These are phyloP conservation scores for Trichonephila clavata DNA, from an alignment of 1,140 invertebrate genomes.

Conservation along the genomic window DNA sequence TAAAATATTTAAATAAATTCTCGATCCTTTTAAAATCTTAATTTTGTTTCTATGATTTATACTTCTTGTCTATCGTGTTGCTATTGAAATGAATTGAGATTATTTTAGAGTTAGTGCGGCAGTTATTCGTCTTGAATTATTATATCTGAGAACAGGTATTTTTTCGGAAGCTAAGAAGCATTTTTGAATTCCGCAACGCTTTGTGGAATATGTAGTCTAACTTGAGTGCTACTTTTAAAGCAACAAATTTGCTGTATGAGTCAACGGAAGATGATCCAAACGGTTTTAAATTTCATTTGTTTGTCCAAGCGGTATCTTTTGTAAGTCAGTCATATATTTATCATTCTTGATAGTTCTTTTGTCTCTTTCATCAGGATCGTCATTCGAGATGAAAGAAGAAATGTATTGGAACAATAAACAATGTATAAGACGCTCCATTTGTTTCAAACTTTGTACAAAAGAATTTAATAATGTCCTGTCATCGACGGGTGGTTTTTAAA, in stretches of 20 bases:
- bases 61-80: too few species aligned
- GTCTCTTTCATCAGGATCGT: background rate
- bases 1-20: too few species aligned
- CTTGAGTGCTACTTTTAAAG: background rate
- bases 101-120: background rate
- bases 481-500: background rate
- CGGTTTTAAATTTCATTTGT: background rate
- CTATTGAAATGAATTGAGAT: too few species aligned
- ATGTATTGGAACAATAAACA: background rate
- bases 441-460: slow-evolving; percentile 36
- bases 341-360: slow-evolving; percentile 19
- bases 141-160: background rate
- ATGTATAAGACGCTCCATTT: slow-evolving; percentile 38
- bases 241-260: background rate
- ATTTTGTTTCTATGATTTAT: too few species aligned
- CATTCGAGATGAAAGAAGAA: background rate
- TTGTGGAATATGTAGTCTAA: background rate
- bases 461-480: slow-evolving; percentile 51
- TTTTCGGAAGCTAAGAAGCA: background rate
- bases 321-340: slow-evolving; percentile 25
- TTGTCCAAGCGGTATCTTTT: background rate
- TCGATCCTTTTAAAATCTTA: too few species aligned
- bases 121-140: background rate
- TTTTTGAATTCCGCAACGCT: background rate
- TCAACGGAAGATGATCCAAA: background rate